Percentiles rank a stretch among this genome's conserved stretches.
These are phyloP conservation scores for Pangasius krempfi DNA, from an alignment of 2,797 vertebrate genomes.

Conservation along the genomic window DNA sequence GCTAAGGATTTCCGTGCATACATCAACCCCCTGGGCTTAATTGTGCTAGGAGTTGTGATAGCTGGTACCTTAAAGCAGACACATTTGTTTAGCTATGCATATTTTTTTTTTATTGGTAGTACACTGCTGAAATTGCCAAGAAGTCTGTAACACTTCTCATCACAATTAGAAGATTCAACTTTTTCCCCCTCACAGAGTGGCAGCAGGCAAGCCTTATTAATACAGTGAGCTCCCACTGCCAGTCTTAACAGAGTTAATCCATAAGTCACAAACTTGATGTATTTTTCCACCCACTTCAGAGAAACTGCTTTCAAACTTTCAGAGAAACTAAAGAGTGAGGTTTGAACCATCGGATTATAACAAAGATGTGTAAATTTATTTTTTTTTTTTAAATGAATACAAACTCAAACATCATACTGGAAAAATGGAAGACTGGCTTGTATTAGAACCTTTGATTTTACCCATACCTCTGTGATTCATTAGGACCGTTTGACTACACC, in stretches of 20 bases:
- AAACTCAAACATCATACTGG: not conserved
- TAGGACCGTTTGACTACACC: not conserved
- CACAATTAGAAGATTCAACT: conserved; percentile 71
- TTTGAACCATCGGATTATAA: not conserved
- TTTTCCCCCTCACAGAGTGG: conserved; percentile 56
- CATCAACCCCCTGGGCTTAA: not conserved
- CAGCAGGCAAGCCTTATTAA: conserved; percentile 74
- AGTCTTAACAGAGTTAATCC: conserved; percentile 72
- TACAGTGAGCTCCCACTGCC: conserved; percentile 68
- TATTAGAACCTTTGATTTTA: not conserved
- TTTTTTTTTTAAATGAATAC: not conserved
- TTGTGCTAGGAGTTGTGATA: not conserved
- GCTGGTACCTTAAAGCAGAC: conserved; percentile 15
- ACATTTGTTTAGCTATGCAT: conserved; percentile 29
- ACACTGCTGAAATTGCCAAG: conserved; percentile 76
- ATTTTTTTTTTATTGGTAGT: conserved; percentile 63
- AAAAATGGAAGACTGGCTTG: not conserved
- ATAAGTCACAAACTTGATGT: conserved; percentile 71
- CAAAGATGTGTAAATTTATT: not conserved
- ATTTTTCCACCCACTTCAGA: conserved; percentile 59
- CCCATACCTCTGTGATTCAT: not conserved
- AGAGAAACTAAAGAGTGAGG: not conserved
- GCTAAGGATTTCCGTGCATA: conserved; percentile 11
- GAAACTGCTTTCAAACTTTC: not conserved
- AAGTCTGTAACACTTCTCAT: conserved; percentile 77